Base-by-base conservation (phyloP, 2,113 vertebrate species). In the Nerophis ophidion region DNA sequence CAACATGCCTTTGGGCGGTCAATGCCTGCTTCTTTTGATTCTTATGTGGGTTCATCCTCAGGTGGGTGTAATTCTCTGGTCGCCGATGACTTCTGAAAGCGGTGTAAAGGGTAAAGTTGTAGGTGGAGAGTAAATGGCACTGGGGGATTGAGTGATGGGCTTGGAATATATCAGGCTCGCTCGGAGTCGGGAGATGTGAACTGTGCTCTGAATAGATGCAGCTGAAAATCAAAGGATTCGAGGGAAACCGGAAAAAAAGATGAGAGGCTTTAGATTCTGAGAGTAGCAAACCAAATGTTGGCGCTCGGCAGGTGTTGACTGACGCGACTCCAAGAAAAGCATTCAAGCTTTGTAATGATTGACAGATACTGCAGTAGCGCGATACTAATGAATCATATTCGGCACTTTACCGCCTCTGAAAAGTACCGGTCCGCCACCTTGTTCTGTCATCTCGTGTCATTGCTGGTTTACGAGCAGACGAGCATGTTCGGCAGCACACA, bases 61-160 rank as follows among this genome's bases (percentile, higher is more conserved):
- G 63, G 76, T 80, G 67, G 74, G 63, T 64, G 66, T 66, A 74
- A 70, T 77, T 74, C 63, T 75, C 63, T 62, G 57, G 54, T 70
- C 57, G 60, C 51, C 65, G 61, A 48, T 76, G 74, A 63, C 69
- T 78, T 78, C 46, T 76, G 51, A 76, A 70, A 72, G 72, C 70
- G 71, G 65, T 34, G 26, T 66, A 58, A 79, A 80, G 68, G 72
- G 49, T 65, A 61, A 79, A 76, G 65, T 35, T 71, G 71, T 63
- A 67, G 63, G 55, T 71, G 61, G 53, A 58, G 67, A 61, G 57
- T 68, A 70, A 77, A 68, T 75, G 64, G 65, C 65, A 72, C 48
- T 33, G 16, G 47, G 55, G 71, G 63, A 53, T 61, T 68, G 57
- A 75, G 52, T 57, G 65, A 71, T 60, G 60, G 65, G 48, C 53